Conservation (phyloP, 2,888 invertebrate genomes). For the Leptogaster cylindrica region DNA sequence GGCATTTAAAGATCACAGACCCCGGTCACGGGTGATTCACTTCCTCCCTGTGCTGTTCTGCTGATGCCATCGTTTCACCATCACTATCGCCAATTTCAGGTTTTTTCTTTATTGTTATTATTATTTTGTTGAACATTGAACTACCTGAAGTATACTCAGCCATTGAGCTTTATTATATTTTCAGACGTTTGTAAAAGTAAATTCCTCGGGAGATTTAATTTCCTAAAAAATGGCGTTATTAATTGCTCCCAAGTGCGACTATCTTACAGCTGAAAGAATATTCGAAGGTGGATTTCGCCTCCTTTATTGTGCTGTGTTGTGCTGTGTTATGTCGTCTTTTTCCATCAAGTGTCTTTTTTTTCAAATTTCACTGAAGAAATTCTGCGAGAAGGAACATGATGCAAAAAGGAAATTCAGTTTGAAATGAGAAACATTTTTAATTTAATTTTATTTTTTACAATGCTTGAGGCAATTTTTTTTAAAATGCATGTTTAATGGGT, state of each 20-base stretch:
- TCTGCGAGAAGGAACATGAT: not conserved
- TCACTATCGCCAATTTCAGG: too few relatives aligned
- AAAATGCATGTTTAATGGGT: too few relatives aligned
- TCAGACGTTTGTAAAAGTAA: constrained; percentile 19
- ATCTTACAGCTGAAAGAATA: not conserved
- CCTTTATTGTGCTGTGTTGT: too few relatives aligned
- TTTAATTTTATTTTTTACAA: too few relatives aligned
- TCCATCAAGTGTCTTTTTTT: not conserved
- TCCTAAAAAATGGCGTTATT: constrained; percentile 34
- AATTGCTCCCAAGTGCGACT: constrained; percentile 22
- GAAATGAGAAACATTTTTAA: not conserved
- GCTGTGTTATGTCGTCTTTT: too few relatives aligned
- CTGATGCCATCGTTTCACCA: too few relatives aligned
- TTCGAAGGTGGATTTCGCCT: not conserved
- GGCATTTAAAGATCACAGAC: constrained; percentile 8
- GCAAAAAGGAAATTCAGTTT: not conserved
- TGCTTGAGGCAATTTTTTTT: too few relatives aligned
- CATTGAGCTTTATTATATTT: constrained; percentile 35
- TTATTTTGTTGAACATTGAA: too few relatives aligned
- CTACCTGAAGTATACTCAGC: too few relatives aligned
- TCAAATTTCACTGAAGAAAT: not conserved
- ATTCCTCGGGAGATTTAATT: constrained; percentile 37
- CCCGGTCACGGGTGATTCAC: constrained; percentile 5
- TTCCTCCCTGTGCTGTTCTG: constrained; percentile 12
- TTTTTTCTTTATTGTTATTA: too few relatives aligned